Evolutionary conservation across 2,888 invertebrate species (phyloP).

Genomic region (Spisula solida): DNA sequence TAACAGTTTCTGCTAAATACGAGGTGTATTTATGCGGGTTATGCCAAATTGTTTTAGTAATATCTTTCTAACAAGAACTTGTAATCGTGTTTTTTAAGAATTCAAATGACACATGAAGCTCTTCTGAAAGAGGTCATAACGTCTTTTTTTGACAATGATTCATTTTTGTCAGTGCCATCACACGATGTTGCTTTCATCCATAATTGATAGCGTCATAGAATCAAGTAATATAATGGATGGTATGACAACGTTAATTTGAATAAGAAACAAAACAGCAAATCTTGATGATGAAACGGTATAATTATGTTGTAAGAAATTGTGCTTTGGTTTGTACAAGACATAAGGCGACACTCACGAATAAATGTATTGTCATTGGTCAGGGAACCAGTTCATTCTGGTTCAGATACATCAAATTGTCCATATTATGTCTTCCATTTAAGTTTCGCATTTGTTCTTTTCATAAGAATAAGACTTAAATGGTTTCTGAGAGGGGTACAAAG

Average conservation of each 20-base stretch:
- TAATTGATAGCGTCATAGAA: neutral
- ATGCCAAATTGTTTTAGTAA: no score
- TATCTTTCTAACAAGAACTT: no score
- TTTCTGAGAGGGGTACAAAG: neutral
- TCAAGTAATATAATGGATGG: neutral
- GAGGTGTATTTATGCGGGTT: no score
- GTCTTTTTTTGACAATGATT: no score
- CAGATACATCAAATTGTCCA: neutral
- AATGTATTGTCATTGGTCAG: neutral
- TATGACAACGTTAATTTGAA: neutral
- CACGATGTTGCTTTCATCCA: no score
- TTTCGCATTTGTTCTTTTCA: neutral
- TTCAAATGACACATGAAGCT: no score
- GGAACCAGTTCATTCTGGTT: neutral
- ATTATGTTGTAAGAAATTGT: neutral
- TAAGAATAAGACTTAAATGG: neutral
- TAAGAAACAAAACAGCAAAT: neutral
- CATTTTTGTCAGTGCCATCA: no score
- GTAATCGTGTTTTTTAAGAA: no score
- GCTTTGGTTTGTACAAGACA: neutral
- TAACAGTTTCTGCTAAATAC: no score
- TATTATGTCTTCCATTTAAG: neutral
- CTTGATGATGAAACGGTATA: neutral
- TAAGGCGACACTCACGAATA: neutral
- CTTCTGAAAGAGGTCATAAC: no score